Base-by-base conservation (phyloP, 2,888 invertebrate genomes). In the Zootermopsis nevadensis region DNA sequence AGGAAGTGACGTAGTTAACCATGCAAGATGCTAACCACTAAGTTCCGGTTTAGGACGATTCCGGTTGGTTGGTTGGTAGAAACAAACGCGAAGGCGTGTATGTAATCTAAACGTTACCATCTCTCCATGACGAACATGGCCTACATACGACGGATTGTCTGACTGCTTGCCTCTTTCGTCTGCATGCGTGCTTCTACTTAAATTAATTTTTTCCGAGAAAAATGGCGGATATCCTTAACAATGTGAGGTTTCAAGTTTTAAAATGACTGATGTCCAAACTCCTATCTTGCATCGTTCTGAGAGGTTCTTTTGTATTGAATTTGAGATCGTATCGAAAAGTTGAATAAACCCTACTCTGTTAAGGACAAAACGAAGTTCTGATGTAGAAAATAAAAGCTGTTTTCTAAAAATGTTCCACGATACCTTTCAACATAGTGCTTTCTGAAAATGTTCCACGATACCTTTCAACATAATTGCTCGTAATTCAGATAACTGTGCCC, bases 1-100 rank as follows among this genome's bases (percentile, higher is more conserved):
- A 79, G 79, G 79, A 79, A 79, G 27, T 79, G 79, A 79, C 60
- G 79, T 66, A 66, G 60, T 60, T 66, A 79, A 79, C 33, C 79
- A 66, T 79, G 79, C 79, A 79, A 79, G 79, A 79, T 79, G 66
- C 79, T 79, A 79, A 79, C 79, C 79, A 79, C 38, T 33, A 35
- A 79, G 66, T 79, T 79, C 79, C 79, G 79, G 79, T 79, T 38
- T 22, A 53, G 27, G 79, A 66, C 33, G 79, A 60, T 79, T 79
- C 79, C 66, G 79, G 79, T 79, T 79, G 79, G 79, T 77, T 53
- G 77, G 38, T 22, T 42, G 48, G 79, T 79, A 74, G 35, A n/a
- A 79, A 79, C 79, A 79, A 79, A 79, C 35, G 79, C 66, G 27
- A 79, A 79, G 79, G 79, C 79, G 79, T 79, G 79, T 38, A 19